phyloP scores from a whole-genome alignment of 2,113 vertebrate genomes.

The Setophaga coronata region DNA sequence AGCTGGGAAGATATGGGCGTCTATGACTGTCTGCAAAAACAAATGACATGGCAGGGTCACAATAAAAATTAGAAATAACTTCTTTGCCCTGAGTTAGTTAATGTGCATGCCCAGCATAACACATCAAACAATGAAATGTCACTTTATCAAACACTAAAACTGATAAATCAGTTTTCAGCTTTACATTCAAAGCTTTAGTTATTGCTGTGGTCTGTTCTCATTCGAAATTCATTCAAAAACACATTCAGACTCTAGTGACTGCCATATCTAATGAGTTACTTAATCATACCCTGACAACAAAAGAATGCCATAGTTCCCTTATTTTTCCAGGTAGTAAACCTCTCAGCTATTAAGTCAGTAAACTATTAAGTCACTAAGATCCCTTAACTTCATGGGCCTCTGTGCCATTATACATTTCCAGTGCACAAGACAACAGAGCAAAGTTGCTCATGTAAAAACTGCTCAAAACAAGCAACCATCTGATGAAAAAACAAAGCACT shows the following conservation, averaged over 20 bases:
- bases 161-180: neutral
- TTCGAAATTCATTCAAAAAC: neutral
- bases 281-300: neutral
- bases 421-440: neutral
- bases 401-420: neutral
- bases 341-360: neutral
- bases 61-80: neutral
- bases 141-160: neutral
- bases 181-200: neutral
- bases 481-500: neutral
- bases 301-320: neutral
- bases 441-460: neutral
- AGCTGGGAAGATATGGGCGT: conserved; percentile 91
- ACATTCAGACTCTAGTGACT: neutral
- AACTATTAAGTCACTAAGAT: neutral
- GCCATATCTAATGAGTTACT: neutral
- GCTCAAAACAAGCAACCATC: neutral
- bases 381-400: neutral
- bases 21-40: conserved; percentile 89
- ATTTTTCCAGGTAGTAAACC: neutral
- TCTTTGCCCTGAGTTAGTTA: neutral
- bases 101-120: neutral
- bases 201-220: neutral
- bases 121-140: neutral
- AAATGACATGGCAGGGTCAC: neutral